Percentiles rank a stretch among this genome's conserved stretches.
Evolutionary conservation across 2,797 vertebrate species (phyloP).

Genomic region (Bovichtus variegatus): DNA sequence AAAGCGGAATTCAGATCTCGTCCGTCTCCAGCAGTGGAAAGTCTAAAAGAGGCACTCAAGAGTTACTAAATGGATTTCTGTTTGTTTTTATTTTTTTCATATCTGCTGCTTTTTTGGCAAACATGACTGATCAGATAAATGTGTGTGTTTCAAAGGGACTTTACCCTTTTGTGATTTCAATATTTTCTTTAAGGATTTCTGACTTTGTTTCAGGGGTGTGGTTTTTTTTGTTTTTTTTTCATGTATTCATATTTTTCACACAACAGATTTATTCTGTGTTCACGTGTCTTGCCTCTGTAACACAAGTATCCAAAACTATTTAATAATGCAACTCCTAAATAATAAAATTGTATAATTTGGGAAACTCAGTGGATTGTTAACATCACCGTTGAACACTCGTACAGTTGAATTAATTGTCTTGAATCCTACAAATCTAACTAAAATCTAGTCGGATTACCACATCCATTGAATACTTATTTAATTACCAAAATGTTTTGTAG

Average conservation of each 20-base stretch:
- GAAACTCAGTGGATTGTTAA: conserved; percentile 38
- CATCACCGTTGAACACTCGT: conserved; percentile 21
- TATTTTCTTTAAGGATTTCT: conserved; percentile 41
- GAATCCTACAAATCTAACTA: conserved; percentile 29
- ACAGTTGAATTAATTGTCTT: conserved; percentile 23
- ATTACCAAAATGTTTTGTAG: conserved; percentile 17
- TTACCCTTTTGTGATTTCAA: conserved; percentile 45
- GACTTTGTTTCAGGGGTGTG: conserved; percentile 32
- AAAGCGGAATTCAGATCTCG: conserved; percentile 45
- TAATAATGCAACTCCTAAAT: conserved; percentile 10
- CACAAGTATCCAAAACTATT: conserved; percentile 23
- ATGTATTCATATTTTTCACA: conserved; percentile 41
- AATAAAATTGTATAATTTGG: conserved; percentile 22
- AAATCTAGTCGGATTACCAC: conserved; percentile 20
- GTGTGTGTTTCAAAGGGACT: conserved; percentile 62
- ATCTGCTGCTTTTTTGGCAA: conserved; percentile 71
- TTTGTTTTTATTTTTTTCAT: conserved; percentile 67
- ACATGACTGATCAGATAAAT: conserved; percentile 47
- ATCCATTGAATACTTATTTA: conserved; percentile 4
- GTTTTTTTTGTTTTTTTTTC: conserved; percentile 12
- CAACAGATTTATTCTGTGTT: conserved; percentile 68
- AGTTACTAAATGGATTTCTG: conserved; percentile 38
- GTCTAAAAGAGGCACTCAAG: conserved; percentile 41
- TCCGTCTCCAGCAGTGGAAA: conserved; percentile 51
- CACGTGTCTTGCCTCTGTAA: conserved; percentile 49